phyloP scores from a whole-genome alignment of 1,140 invertebrate species.

The Bombus confusus region DNA sequence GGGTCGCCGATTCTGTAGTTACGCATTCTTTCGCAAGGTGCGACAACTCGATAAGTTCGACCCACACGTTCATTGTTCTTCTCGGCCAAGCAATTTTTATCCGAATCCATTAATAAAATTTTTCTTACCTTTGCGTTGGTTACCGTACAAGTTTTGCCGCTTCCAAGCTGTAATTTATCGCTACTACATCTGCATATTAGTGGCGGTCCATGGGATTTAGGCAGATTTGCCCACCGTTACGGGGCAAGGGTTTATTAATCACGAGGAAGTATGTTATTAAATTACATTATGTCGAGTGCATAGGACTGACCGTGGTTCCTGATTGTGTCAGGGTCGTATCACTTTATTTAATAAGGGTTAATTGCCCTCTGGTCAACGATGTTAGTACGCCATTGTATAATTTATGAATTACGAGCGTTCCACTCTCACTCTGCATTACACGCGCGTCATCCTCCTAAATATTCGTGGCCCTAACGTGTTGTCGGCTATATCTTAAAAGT shows the following conservation, averaged over 20 bases:
- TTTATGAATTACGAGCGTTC: slow-evolving; percentile 60
- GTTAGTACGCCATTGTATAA: slow-evolving; percentile 61
- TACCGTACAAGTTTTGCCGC: neutral
- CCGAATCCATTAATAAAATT: slow-evolving; percentile 35
- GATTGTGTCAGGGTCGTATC: slow-evolving; percentile 62
- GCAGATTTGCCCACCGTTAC: neutral
- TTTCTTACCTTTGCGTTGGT: neutral
- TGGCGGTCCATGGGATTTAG: neutral
- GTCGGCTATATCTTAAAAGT: slow-evolving; percentile 35
- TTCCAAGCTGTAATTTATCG: too few species aligned
- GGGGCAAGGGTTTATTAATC: slow-evolving; percentile 15
- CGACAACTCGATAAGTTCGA: slow-evolving; percentile 54
- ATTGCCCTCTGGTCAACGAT: slow-evolving; percentile 54
- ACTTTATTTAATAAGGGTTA: slow-evolving; percentile 71
- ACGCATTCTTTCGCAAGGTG: slow-evolving; percentile 44
- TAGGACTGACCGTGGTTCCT: slow-evolving; percentile 54
- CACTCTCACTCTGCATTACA: slow-evolving; percentile 13
- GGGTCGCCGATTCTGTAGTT: neutral
- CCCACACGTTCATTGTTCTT: slow-evolving; percentile 62
- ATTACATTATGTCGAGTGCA: slow-evolving; percentile 53
- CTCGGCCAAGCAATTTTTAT: slow-evolving; percentile 51
- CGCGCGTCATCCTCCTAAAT: slow-evolving; percentile 18
- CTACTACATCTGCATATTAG: neutral
- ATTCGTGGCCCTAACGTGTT: slow-evolving; percentile 6
- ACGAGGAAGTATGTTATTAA: slow-evolving; percentile 41